These are phyloP conservation scores for Strigops habroptila DNA, from an alignment of 2,113 vertebrate species.

Conservation along the genomic window DNA sequence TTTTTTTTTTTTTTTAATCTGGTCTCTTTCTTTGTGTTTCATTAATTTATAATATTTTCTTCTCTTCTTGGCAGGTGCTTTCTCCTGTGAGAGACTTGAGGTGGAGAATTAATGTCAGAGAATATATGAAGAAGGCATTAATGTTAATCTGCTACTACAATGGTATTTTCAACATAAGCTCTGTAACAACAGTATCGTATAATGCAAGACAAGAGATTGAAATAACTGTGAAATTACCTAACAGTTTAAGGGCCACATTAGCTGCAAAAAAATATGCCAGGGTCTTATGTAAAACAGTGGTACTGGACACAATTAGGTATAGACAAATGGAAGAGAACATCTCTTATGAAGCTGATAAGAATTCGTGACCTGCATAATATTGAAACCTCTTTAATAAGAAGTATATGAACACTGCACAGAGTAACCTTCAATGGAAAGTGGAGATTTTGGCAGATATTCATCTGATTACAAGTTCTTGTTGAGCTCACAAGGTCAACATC, in stretches of 20 bases:
- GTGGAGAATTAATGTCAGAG: background rate
- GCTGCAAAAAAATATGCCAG: background rate
- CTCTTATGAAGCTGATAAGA: background rate
- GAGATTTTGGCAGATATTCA: background rate
- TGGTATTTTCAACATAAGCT: background rate
- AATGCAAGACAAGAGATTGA: background rate
- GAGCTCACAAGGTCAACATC: background rate
- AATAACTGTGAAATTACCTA: background rate
- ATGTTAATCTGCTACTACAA: background rate
- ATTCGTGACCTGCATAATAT: background rate
- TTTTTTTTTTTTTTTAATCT: background rate
- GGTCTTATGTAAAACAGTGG: background rate
- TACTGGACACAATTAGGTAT: background rate
- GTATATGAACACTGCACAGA: background rate
- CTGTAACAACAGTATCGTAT: background rate
- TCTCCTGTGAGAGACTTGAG: background rate
- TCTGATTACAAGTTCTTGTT: background rate
- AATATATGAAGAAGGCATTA: background rate
- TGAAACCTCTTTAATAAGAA: background rate
- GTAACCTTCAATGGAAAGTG: background rate
- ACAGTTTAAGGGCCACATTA: background rate
- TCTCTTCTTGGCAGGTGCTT: background rate
- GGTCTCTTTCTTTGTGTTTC: background rate
- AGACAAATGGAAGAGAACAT: background rate
- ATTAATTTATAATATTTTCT: background rate